These are phyloP conservation scores for Noturus placidus DNA, from an alignment of 2,113 vertebrate species.

Conservation along the genomic window DNA sequence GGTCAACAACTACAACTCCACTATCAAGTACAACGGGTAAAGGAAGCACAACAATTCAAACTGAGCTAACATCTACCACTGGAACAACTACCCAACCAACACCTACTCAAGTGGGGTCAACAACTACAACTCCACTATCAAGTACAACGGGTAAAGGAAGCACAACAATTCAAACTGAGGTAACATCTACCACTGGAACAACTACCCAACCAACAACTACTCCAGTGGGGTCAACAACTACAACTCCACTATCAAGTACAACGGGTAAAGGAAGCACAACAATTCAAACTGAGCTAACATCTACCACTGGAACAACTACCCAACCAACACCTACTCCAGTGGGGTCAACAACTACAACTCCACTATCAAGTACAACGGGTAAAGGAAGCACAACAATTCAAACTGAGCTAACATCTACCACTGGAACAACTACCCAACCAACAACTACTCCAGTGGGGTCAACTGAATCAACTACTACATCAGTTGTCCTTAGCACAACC, in stretches of 20 bases:
- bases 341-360: neutral
- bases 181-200: neutral
- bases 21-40: too few species aligned
- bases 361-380: neutral
- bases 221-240: neutral
- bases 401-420: constrained; percentile 5
- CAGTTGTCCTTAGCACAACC: neutral
- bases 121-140: too few species aligned
- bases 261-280: neutral
- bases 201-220: neutral
- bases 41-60: too few species aligned
- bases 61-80: too few species aligned
- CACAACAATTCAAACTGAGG: neutral
- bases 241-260: neutral
- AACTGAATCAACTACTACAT: neutral
- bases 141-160: neutral
- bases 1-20: too few species aligned
- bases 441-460: neutral
- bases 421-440: neutral
- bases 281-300: neutral
- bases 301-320: neutral
- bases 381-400: neutral
- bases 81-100: too few species aligned
- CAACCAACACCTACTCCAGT: neutral
- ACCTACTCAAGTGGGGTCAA: neutral